phyloP scores from a whole-genome alignment of 2,113 vertebrate genomes.

The Larimichthys polyactis region DNA sequence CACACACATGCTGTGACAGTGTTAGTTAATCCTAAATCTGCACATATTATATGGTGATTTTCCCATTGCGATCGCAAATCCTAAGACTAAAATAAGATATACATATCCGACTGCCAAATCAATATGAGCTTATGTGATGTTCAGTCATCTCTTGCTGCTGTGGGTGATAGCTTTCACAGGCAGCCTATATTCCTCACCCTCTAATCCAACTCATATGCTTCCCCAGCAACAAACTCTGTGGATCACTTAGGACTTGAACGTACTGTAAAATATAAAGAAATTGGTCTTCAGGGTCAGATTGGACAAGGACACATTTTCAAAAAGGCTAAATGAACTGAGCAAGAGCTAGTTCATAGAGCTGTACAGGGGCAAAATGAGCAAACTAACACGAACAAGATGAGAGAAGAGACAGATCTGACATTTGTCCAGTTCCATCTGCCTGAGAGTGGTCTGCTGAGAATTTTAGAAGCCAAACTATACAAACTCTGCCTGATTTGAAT shows the following conservation, averaged over 20 bases:
- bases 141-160: conserved; percentile 26
- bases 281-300: conserved; percentile 5
- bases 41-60: not conserved
- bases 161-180: conserved; percentile 5
- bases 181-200: conserved; percentile 15
- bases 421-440: not conserved
- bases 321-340: not conserved
- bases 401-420: not conserved
- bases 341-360: not conserved
- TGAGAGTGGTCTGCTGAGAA: not conserved
- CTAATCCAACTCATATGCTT: conserved; percentile 43
- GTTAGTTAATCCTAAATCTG: conserved; percentile 13
- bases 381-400: not conserved
- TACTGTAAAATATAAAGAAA: conserved; percentile 45
- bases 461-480: not conserved
- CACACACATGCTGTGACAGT: not conserved
- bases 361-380: not conserved
- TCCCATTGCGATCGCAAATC: not conserved
- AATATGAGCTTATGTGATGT: conserved; percentile 33
- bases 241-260: conserved; percentile 14
- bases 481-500: not conserved
- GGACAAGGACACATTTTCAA: conserved; percentile 20
- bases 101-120: conserved; percentile 32
- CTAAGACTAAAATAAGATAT: conserved; percentile 3
- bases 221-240: conserved; percentile 33